These are phyloP conservation scores for Lamellibrachia columna DNA, from an alignment of 2,888 invertebrate species.

Conservation along the genomic window DNA sequence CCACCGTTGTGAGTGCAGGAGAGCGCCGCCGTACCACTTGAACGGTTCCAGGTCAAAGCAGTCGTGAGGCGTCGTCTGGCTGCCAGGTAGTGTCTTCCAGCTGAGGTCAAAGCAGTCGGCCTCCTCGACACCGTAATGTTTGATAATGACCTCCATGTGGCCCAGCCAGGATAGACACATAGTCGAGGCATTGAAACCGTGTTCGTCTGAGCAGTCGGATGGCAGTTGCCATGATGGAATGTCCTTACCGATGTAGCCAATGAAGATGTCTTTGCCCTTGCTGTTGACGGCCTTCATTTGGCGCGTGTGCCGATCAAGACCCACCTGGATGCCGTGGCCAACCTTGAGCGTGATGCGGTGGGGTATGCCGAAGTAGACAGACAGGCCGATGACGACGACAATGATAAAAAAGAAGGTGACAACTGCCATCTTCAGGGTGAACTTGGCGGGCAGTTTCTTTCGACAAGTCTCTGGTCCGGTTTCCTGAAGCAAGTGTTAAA, in stretches of 20 bases:
- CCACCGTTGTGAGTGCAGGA: conserved; percentile 83
- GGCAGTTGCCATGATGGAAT: conserved; percentile 18
- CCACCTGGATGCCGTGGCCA: conserved; percentile 4
- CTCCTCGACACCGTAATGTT: neutral
- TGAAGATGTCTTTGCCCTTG: conserved; percentile 2
- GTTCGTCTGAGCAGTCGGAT: neutral
- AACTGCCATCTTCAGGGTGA: neutral
- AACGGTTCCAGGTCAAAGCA: conserved; percentile 72
- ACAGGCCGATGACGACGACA: neutral
- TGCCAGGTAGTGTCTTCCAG: neutral
- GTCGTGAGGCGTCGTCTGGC: conserved; percentile 74
- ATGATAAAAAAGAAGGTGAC: conserved; percentile 2
- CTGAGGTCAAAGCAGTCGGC: conserved; percentile 3
- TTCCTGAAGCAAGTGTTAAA: neutral
- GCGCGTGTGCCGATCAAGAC: conserved; percentile 1
- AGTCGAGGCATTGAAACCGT: neutral
- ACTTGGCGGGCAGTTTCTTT: neutral
- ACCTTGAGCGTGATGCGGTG: neutral
- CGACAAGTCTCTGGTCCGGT: neutral
- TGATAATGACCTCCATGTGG: neutral
- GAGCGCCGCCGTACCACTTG: conserved; percentile 86
- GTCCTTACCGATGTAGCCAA: conserved; percentile 17
- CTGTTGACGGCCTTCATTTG: neutral
- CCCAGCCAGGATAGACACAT: conserved; percentile 14
- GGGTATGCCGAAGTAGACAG: neutral